A percentile compares a stretch with the other conserved stretches of the same genome.
Conservation (phyloP, 2,113 vertebrate species). For the Oenanthe oenanthe region DNA sequence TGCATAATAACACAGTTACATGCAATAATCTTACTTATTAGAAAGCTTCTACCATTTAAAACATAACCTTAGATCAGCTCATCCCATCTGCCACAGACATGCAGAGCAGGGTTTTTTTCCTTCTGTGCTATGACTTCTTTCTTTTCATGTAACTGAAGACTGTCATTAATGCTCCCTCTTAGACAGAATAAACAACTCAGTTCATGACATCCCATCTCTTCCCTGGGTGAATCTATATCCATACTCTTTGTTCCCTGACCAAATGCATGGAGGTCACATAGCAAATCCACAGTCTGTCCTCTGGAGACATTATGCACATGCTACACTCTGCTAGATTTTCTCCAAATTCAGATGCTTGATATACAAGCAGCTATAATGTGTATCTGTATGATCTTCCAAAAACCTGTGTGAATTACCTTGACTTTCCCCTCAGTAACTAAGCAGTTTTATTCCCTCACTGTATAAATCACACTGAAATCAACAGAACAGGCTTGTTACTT, state of each 20-base stretch:
- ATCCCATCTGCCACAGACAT: not conserved
- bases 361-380: not conserved
- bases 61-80: not conserved
- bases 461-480: not conserved
- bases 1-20: not conserved
- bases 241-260: conserved; percentile 13
- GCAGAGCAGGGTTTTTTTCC: not conserved
- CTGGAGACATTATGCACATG: not conserved
- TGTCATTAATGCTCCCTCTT: not conserved
- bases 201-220: not conserved
- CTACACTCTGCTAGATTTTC: not conserved
- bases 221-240: not conserved
- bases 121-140: not conserved
- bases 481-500: not conserved
- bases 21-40: not conserved
- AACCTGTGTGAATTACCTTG: not conserved
- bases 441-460: not conserved
- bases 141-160: not conserved
- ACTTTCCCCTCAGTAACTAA: not conserved
- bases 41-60: conserved; percentile 24
- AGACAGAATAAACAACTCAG: not conserved
- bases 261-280: not conserved
- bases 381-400: not conserved
- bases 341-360: not conserved
- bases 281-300: not conserved